These are phyloP conservation scores for Pachliopta kotzebuea DNA, from an alignment of 2,888 invertebrate genomes.

Conservation along the genomic window DNA sequence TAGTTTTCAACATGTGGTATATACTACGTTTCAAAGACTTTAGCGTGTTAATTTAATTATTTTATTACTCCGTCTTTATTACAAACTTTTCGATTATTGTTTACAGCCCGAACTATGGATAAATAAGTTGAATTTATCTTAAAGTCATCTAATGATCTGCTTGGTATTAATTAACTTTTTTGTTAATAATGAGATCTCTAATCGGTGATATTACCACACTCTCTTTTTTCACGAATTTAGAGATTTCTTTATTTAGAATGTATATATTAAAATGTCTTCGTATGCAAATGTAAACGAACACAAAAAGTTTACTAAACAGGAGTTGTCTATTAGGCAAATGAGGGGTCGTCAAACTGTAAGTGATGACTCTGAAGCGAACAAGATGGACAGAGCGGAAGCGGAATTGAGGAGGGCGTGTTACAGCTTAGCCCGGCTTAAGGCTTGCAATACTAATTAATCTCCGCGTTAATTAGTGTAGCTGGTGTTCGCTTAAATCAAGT, in stretches of 20 bases:
- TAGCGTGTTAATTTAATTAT: no score
- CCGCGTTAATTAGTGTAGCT: constrained; percentile 65
- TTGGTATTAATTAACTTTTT: no score
- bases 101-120: no score
- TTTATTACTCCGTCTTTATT: no score
- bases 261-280: constrained; percentile 11
- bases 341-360: constrained; percentile 27
- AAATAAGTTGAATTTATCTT: no score
- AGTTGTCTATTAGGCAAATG: constrained; percentile 26
- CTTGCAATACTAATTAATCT: constrained; percentile 72
- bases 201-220: no score
- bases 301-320: constrained; percentile 22
- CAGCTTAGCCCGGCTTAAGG: constrained; percentile 40
- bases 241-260: neutral
- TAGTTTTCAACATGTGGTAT: no score
- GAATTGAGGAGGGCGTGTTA: constrained; percentile 41
- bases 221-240: no score
- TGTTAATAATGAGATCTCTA: no score
- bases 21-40: no score
- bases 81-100: no score
- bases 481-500: constrained; percentile 56
- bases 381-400: constrained; percentile 38
- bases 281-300: constrained; percentile 22
- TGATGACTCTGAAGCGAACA: constrained; percentile 32
- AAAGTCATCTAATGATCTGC: no score